Conservation (phyloP, 2,797 vertebrate genomes). For the Schizothorax lantsangensis region DNA sequence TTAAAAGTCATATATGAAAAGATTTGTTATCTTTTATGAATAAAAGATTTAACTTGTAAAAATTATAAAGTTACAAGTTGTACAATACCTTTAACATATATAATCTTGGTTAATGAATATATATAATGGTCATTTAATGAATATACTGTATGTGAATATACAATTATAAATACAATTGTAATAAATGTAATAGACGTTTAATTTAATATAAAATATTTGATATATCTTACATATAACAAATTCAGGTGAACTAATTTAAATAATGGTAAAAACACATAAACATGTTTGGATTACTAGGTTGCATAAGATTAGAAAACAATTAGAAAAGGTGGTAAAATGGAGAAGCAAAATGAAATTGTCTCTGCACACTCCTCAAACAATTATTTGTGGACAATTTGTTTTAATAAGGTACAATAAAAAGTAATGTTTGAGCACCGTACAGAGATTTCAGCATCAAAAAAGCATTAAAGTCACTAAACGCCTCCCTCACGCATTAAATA, state of each 20-base stretch:
- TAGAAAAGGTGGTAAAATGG: not conserved
- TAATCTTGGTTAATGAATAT: not conserved
- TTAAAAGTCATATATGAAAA: not conserved
- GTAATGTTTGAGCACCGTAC: not conserved
- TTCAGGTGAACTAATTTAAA: not conserved
- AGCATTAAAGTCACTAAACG: constrained; percentile 8
- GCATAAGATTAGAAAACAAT: not conserved
- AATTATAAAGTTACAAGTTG: not conserved
- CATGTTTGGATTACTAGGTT: not conserved
- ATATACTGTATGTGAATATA: not conserved
- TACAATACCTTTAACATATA: not conserved
- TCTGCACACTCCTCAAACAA: not conserved
- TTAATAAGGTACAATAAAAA: not conserved
- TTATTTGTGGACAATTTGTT: not conserved
- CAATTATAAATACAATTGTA: not conserved
- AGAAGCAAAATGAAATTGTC: not conserved
- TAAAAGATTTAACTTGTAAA: not conserved
- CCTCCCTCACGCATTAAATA: not conserved
- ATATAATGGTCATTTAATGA: not conserved
- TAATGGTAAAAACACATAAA: not conserved
- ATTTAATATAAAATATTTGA: not conserved
- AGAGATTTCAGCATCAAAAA: constrained; percentile 2
- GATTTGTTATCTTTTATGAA: not conserved
- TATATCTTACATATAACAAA: not conserved
- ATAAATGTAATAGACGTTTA: not conserved